Evolutionary conservation across 2,797 vertebrate genomes (phyloP), one percentile per base, ranked within the genome.

Genomic region (Sebastolobus altivelis): DNA sequence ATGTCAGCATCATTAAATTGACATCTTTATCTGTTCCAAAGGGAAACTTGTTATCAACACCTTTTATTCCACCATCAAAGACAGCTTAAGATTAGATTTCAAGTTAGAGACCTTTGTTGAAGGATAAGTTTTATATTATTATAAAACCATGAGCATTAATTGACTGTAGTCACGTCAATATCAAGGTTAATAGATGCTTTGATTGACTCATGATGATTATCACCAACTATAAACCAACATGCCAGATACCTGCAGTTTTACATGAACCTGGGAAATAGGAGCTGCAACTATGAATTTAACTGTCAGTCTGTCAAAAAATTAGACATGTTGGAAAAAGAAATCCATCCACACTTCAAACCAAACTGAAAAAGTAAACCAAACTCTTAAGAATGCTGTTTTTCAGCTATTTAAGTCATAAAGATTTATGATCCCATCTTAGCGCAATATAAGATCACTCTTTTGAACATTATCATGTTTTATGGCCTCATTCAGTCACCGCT

Each of bases 11-110:
- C 13, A 72, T 77, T 66, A 54, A 59, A 67, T 22, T 55, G 0
- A 31, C 14, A 27, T 33, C 13, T 71, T 80, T 80, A 79, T 88
- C 75, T 75, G 22, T 25, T 73, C 31, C 52, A 72, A 18, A 77
- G 25, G 37, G 8, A 67, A 61, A 25, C 3, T 5, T 6, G 13
- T 81, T 80, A 84, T 88, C 83, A 70, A 29, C 12, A 8, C 1
- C 2, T 29, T 46, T 66, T 46, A 49, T 18, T 61, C 4, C 46
- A 33, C 3, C n/a, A 43, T 54, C 4, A 79, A 75, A 73, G 27
- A 4, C 11, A 25, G 25, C 25, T 25, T 25, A 25, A 25, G 25
- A 25, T 25, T 25, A 25, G 6, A 10, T 13, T 29, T 33, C 0
- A 9, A 49, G 20, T 72, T 29, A 22, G 5, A 29, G 2, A 38